These are phyloP conservation scores for Standfussiana lucernea DNA, from an alignment of 2,888 invertebrate genomes.

Conservation along the genomic window DNA sequence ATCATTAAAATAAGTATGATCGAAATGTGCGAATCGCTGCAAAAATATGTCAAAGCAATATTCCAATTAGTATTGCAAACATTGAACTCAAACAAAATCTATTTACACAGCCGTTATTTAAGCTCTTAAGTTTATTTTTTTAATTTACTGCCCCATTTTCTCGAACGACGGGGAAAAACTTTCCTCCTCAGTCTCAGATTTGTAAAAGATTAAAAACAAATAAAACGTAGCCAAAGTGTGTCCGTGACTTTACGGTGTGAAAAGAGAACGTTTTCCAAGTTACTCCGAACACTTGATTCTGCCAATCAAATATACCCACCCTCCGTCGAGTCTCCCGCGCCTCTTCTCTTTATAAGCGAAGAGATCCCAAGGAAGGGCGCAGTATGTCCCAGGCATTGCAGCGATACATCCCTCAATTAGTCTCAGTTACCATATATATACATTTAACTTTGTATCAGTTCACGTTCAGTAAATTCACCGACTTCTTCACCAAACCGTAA, in stretches of 20 bases:
- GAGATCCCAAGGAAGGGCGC: constrained; percentile 76
- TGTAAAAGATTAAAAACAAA: constrained; percentile 65
- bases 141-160: constrained; percentile 31
- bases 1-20: not conserved
- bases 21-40: not conserved
- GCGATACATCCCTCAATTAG: constrained; percentile 70
- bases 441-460: constrained; percentile 24
- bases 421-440: constrained; percentile 32
- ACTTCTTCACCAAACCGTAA: constrained; percentile 25
- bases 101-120: not conserved
- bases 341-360: constrained; percentile 89
- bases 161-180: constrained; percentile 12
- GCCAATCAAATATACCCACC: constrained; percentile 92
- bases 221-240: constrained; percentile 76
- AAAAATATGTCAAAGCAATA: not conserved
- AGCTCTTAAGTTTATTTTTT: constrained; percentile 16
- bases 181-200: constrained; percentile 31
- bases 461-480: not conserved
- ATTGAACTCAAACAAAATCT: constrained; percentile 9
- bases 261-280: constrained; percentile 89
- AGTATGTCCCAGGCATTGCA: constrained; percentile 82
- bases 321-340: constrained; percentile 87
- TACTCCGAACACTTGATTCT: constrained; percentile 92
- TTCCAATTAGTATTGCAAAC: not conserved
- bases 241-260: constrained; percentile 83